Conservation (phyloP, 2,888 invertebrate species). For the Euzophera pinguis region DNA sequence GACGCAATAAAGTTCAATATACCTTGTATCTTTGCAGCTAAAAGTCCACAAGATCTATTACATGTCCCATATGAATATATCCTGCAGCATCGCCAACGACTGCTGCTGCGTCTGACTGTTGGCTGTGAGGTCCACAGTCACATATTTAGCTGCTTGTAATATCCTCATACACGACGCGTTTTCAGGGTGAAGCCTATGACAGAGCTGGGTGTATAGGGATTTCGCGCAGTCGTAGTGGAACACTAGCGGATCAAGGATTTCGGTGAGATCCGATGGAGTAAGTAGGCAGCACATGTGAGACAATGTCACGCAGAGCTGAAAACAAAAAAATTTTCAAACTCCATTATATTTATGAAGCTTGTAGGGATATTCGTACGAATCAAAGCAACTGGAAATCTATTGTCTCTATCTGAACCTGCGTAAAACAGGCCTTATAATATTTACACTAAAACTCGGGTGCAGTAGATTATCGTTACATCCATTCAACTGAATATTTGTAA, state of each 20-base stretch:
- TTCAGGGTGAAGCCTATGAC: conserved; percentile 62
- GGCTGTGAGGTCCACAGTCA: conserved; percentile 63
- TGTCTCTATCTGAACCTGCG: too few species aligned
- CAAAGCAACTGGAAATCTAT: too few species aligned
- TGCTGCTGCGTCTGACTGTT: conserved; percentile 52
- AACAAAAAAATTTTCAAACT: too few species aligned
- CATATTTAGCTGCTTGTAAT: conserved; percentile 67
- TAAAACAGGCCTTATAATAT: too few species aligned
- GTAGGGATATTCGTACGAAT: too few species aligned
- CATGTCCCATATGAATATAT: conserved; percentile 71
- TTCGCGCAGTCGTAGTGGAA: conserved; percentile 70
- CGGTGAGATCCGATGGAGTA: conserved; percentile 76
- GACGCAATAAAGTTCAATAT: too few species aligned
- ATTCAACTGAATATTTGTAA: too few species aligned
- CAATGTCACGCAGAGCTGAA: conserved; percentile 85
- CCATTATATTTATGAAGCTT: too few species aligned
- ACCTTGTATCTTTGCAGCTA: too few species aligned
- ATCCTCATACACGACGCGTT: conserved; percentile 62
- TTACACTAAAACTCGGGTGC: too few species aligned
- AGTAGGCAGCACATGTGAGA: conserved; percentile 84
- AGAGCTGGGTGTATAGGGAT: conserved; percentile 54
- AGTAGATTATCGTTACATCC: too few species aligned
- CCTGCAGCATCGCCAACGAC: conserved; percentile 61
- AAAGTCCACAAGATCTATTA: conserved; percentile 22
- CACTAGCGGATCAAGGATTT: conserved; percentile 71